Evolutionary conservation across 2,113 vertebrate species (phyloP), one percentile per base, ranked within the genome.

Genomic region (Python bivittatus): DNA sequence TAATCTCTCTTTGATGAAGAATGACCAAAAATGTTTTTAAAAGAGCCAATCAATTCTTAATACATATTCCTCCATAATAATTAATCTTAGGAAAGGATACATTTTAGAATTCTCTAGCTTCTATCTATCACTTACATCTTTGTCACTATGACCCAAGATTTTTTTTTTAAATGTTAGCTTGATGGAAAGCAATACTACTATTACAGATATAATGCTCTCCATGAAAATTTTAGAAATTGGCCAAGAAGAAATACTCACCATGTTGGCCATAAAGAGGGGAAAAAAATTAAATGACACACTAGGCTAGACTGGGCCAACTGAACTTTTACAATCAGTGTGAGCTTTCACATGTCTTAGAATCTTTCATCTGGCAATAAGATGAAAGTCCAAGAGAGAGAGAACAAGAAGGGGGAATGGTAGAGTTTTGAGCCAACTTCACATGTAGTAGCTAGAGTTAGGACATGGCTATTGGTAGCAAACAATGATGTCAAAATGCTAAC

Each of bases 131-230:
- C 0, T 64, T 56, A 90, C 27, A 29, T 87, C 1, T 92, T 96
- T 95, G 93, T 96, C 96, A 96, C 96, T 97, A 98, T 97, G 94
- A 93, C 94, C 97, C 97, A 98, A 96, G 93, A 96, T 97, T 97
- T 96, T 48, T 48, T 72, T 72, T 72, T 61, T 38, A 33, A n/a
- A 91, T 12, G 10, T 84, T 89, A 85, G 9, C 92, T 92, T 92
- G 89, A 57, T 93, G 83, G 56, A 58, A 84, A 87, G 53, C 29
- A 84, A 64, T 93, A 15, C 88, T 61, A 92, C 85, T 94, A 96
- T 95, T 56, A 85, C 79, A 93, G 91, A 92, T 88, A 90, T 91
- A 94, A 95, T 95, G 60, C 42, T 90, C 60, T 93, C 4, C 10
- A 15, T 68, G 13, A 64, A 64, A 64, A 6, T 25, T 92, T 95